These are phyloP conservation scores for Eremobia ochroleuca DNA, from an alignment of 2,888 invertebrate species.

Conservation along the genomic window DNA sequence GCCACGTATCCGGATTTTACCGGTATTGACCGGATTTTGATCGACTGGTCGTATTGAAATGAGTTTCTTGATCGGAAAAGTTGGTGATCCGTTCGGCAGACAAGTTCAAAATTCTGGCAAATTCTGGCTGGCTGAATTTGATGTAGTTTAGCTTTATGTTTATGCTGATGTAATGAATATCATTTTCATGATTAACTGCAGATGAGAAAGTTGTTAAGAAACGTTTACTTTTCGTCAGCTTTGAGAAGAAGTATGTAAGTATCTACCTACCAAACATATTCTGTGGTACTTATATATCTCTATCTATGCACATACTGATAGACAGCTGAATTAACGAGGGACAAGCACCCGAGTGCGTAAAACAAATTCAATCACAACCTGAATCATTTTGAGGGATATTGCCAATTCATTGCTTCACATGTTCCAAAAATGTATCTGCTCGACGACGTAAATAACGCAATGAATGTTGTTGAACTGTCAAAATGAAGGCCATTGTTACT, in stretches of 20 bases:
- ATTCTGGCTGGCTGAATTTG: slow-evolving; percentile 18
- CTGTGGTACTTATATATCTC: background rate
- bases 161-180: slow-evolving; percentile 33
- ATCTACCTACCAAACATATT: background rate
- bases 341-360: no score
- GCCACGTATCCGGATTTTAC: slow-evolving; percentile 35
- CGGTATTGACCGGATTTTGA: slow-evolving; percentile 48
- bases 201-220: background rate
- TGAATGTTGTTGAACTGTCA: no score
- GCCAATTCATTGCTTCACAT: no score
- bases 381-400: no score
- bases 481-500: no score
- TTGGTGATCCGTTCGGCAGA: slow-evolving; percentile 33
- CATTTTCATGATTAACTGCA: background rate
- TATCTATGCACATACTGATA: background rate
- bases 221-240: background rate
- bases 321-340: background rate
- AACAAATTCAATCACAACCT: no score
- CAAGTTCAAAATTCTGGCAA: slow-evolving; percentile 19
- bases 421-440: no score
- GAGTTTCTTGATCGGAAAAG: slow-evolving; percentile 43
- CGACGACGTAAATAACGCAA: no score
- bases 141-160: slow-evolving; percentile 6
- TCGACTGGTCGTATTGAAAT: slow-evolving; percentile 42
- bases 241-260: background rate